Percentiles rank a stretch among this genome's conserved stretches.
These are phyloP conservation scores for Sardinella longiceps DNA, from an alignment of 2,797 vertebrate genomes.

Conservation along the genomic window DNA sequence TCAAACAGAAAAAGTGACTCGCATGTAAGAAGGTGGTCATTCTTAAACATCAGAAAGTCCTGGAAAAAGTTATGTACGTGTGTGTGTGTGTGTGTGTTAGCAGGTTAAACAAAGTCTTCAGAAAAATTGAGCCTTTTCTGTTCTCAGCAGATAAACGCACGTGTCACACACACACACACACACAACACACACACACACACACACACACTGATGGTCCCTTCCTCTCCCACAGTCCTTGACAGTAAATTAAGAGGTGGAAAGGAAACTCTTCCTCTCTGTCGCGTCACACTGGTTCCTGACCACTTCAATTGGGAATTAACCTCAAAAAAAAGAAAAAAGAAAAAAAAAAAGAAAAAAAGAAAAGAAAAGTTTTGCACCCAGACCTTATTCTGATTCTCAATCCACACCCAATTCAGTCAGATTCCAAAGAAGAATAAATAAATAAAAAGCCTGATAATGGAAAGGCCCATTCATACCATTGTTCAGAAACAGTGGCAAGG, in stretches of 20 bases:
- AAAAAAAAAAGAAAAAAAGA: no score
- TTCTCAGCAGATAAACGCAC: conserved; percentile 60
- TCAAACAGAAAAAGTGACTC: conserved; percentile 48
- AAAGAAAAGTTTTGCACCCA: conserved; percentile 57
- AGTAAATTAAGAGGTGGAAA: conserved; percentile 44
- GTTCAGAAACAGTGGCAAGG: no score
- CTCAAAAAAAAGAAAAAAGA: conserved; percentile 50
- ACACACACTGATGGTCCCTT: conserved; percentile 54
- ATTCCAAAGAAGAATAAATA: conserved; percentile 57
- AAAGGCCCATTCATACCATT: not conserved
- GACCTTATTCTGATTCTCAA: conserved; percentile 50
- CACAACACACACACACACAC: no score
- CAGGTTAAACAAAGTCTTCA: conserved; percentile 38
- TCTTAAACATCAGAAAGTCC: conserved; percentile 8
- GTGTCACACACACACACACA: no score
- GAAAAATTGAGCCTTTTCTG: conserved; percentile 41
- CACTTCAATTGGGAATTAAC: conserved; percentile 58
- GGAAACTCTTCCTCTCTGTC: conserved; percentile 50
- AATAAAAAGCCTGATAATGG: not conserved
- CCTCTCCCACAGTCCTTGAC: conserved; percentile 52
- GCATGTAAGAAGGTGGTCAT: not conserved
- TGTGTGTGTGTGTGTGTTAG: not conserved
- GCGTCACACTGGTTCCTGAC: conserved; percentile 2
- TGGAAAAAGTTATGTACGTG: not conserved
- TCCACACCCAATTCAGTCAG: conserved; percentile 54